Base-by-base conservation (phyloP, 2,113 vertebrate species). In the Guaruba guarouba region DNA sequence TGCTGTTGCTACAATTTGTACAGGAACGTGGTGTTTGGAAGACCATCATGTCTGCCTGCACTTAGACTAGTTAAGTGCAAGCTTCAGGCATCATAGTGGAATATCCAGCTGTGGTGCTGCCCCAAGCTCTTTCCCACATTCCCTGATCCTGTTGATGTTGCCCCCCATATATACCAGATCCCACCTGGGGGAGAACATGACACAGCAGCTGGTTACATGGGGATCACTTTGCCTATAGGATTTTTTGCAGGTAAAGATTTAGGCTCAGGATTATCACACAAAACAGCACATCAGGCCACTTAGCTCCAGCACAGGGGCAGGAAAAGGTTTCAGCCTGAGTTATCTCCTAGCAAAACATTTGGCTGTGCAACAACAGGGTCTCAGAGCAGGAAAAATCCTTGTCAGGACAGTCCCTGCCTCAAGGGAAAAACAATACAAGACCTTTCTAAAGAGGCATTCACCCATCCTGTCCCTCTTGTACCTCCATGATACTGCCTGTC, bases 241-340 rank as follows among this genome's bases (percentile, higher is more conserved):
- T 43, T 73, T 20, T 23, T 39, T 52, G 33, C 44, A 67, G 29
- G 9, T 17, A 35, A 16, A 39, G 57, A 18, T 35, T 88, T 22
- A 15, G 59, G 22, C 13, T 90, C 52, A 48, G 75, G 39, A 13
- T 63, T 18, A 37, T 55, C 59, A 27, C 29, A 35, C 13, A 20
- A 33, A 68, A 16, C 9, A 28, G 4, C 1, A 0, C 15, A 22
- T 25, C 2, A 6, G 44, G 37, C 4, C 31, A 25, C 20, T 37
- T 17, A 46, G 1, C 52, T 82, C 12, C 35, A 44, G 1, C 2
- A 1, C 6, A 18, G 13, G 28, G 35, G 11, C 49, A 78, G 44
- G 31, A 35, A 52, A 54, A 59, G 11, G 2, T 24, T 59, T 54
- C 23, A 68, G 22, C 28, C 25, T 48, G 5, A 1, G 0, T 29